Evolutionary conservation across 2,888 invertebrate species (phyloP).

Genomic region (Aspidiotus rigidus): DNA sequence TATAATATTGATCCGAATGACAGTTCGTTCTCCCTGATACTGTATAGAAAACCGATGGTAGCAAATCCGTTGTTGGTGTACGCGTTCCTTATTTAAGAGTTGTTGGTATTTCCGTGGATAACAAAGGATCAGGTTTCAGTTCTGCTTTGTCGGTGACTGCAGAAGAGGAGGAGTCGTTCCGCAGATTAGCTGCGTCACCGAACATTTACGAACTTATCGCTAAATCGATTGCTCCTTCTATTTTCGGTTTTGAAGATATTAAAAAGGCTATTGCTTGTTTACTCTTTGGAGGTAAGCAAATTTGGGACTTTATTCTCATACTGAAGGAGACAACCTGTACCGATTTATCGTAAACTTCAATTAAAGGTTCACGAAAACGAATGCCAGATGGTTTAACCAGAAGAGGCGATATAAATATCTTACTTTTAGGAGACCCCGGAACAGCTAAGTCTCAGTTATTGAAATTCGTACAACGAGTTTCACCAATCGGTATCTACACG

Average conservation of each 20-base stretch:
- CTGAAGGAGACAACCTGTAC: not conserved
- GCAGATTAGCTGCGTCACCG: constrained; percentile 70
- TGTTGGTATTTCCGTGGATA: constrained; percentile 80
- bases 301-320: not conserved
- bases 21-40: not conserved
- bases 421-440: constrained; percentile 94
- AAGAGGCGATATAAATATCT: constrained; percentile 91
- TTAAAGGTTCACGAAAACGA: constrained; percentile 52
- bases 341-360: not conserved
- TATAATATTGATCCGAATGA: not conserved
- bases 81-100: constrained; percentile 90
- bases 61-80: constrained; percentile 79
- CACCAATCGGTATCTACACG: constrained; percentile 92
- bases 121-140: constrained; percentile 58
- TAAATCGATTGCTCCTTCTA: constrained; percentile 90
- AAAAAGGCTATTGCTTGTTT: constrained; percentile 94
- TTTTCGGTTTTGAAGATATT: constrained; percentile 86
- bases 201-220: constrained; percentile 83
- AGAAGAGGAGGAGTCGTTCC: constrained; percentile 73
- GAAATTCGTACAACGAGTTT: constrained; percentile 91
- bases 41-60: constrained; percentile 43
- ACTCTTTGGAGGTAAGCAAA: constrained; percentile 75
- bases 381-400: constrained; percentile 92
- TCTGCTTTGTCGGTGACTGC: constrained; percentile 46
- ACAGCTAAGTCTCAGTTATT: constrained; percentile 98